These are phyloP conservation scores for Brachyistius frenatus DNA, from an alignment of 2,113 vertebrate genomes.

Conservation along the genomic window DNA sequence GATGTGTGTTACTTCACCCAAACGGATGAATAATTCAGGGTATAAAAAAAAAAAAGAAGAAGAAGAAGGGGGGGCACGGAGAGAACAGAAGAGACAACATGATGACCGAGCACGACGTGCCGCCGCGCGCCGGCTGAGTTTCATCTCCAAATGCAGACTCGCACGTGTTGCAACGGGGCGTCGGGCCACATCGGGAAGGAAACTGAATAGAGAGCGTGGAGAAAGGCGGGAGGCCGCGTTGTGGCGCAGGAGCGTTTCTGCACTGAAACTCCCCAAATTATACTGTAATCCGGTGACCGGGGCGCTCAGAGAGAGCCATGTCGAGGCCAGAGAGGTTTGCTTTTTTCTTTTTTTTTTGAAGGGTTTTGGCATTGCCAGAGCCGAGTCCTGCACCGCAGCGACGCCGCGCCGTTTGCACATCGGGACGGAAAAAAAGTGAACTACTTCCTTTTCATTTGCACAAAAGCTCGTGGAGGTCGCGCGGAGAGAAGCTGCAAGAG, in stretches of 20 bases:
- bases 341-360: no score
- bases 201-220: conserved; percentile 15
- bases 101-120: conserved; percentile 35
- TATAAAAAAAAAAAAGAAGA: neutral
- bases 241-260: conserved; percentile 25
- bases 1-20: conserved; percentile 73
- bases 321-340: conserved; percentile 38
- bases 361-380: conserved; percentile 26
- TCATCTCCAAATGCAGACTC: conserved; percentile 44
- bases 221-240: conserved; percentile 19
- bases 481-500: no score
- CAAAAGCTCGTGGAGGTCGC: no score
- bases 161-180: neutral
- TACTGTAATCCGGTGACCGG: conserved; percentile 36
- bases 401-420: no score
- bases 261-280: neutral
- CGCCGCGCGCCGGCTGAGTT: conserved; percentile 9
- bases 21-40: conserved; percentile 67
- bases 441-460: no score
- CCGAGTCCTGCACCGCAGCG: neutral
- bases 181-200: neutral
- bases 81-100: neutral
- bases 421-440: no score
- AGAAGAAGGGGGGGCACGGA: conserved; percentile 23
- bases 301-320: conserved; percentile 37